Conservation (phyloP, 2,888 invertebrate genomes). For the Drosophila demipolita region DNA sequence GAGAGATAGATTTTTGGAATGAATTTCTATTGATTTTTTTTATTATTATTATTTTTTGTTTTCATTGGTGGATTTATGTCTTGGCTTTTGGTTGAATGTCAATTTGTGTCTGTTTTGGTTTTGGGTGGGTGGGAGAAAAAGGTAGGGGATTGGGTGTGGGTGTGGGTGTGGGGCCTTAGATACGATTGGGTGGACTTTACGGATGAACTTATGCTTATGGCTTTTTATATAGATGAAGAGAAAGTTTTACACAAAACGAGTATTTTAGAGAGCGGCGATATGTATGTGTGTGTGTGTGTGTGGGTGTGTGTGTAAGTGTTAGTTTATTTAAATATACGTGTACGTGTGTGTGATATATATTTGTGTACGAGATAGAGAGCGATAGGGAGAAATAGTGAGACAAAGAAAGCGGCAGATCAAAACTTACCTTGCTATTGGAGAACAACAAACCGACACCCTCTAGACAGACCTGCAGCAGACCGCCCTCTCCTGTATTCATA, state of each 20-base stretch:
- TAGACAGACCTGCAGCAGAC: conserved; percentile 99
- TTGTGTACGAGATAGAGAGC: conserved; percentile 22
- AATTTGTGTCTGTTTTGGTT: conserved; percentile 29
- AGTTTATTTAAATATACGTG: conserved; percentile 14
- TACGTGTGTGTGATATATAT: conserved; percentile 5
- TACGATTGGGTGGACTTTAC: conserved; percentile 46
- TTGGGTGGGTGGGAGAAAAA: neutral
- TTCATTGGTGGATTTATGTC: conserved; percentile 17
- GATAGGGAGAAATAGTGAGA: conserved; percentile 21
- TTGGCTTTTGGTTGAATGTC: conserved; percentile 37
- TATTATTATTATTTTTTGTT: conserved; percentile 6
- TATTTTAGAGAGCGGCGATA: conserved; percentile 62
- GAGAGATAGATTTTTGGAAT: conserved; percentile 21
- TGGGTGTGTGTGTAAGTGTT: conserved; percentile 10
- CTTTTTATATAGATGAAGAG: conserved; percentile 61
- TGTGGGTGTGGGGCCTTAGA: conserved; percentile 11
- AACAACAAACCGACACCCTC: conserved; percentile 99
- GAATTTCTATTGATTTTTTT: conserved; percentile 18
- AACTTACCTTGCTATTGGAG: conserved; percentile 98
- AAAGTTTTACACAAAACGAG: conserved; percentile 64
- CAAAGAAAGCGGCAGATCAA: conserved; percentile 37
- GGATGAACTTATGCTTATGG: conserved; percentile 46
- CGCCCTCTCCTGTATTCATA: conserved; percentile 98
- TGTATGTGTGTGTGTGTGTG: conserved; percentile 28
- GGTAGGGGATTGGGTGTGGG: conserved; percentile 1